Evolutionary conservation across 2,888 invertebrate species (phyloP), one percentile per base, ranked within the genome.

Genomic region (Resseliella maxima): DNA sequence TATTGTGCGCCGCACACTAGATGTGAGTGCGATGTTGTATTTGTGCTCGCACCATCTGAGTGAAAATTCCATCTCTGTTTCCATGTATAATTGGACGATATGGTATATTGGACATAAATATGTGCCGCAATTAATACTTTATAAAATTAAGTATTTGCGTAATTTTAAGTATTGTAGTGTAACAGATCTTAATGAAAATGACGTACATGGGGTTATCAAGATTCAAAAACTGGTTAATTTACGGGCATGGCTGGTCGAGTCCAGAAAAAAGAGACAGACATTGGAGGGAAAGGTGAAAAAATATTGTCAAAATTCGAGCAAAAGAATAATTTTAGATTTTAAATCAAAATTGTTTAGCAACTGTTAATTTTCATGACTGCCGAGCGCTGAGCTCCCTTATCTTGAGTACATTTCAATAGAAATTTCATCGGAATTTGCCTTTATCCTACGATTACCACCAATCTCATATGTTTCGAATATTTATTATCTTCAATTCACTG

Each of bases 361-460:
- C 12, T 18, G 18, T n/a, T 50, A 2, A 18, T 50, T 50, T 24
- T 59, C 24, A 59, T 59, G 24, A 90, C 89, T 2, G 46, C 88
- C 0, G 90, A 91, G 59, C 89, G 91, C 86, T n/a, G n/a, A n/a
- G n/a, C 87, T 90, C 15, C 88, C 88, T 35, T 89, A 90, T 0
- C 90, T 93, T 0, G 93, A 93, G 88, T 93, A 93, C 89, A 91
- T 93, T 12, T 92, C 93, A 8, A 92, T 93, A 91, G 92, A 93
- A 0, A 92, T 92, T 0, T 90, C 92, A 15, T 92, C 93, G 0
- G 91, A 91, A 0, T 92, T 93, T 0, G 91, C 92, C 38, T 94
- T 95, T 88, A 92, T 95, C 31, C 95, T 95, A 90, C 92, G 94
- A 0, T 93, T 94, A 87, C 95, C 95, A 0, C 93, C 94, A 0